These are phyloP conservation scores for Chalcis sispes DNA, from an alignment of 2,888 invertebrate species.

Conservation along the genomic window DNA sequence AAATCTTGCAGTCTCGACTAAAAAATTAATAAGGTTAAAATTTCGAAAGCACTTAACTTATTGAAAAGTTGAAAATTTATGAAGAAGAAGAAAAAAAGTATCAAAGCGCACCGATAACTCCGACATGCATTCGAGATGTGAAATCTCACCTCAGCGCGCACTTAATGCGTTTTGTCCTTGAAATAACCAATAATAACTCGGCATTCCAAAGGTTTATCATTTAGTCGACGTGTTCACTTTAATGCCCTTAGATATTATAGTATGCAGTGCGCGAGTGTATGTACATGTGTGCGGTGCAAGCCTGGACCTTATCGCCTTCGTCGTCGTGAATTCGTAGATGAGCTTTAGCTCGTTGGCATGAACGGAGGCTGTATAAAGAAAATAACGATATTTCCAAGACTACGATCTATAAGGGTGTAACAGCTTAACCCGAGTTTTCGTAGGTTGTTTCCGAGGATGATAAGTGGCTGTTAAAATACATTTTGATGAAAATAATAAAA, in stretches of 20 bases:
- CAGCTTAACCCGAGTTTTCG: conserved; percentile 19
- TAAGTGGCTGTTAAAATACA: background rate
- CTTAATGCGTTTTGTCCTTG: background rate
- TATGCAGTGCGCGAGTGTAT: background rate
- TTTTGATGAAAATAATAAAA: no score
- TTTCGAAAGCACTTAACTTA: background rate
- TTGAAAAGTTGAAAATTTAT: no score
- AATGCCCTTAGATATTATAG: conserved; percentile 2
- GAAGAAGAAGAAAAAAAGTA: no score
- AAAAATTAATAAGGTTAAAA: no score
- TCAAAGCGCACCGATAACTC: background rate
- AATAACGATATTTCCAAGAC: conserved; percentile 22
- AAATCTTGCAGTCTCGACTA: no score
- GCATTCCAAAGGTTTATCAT: conserved; percentile 13
- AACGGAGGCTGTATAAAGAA: conserved; percentile 7
- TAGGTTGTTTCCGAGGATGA: background rate
- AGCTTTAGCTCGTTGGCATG: conserved; percentile 1
- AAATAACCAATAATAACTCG: conserved; percentile 27
- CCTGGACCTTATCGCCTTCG: no score
- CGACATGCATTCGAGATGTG: background rate
- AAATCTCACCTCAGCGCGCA: background rate
- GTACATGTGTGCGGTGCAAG: no score
- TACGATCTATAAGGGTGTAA: conserved; percentile 6
- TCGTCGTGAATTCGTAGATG: conserved; percentile 36
- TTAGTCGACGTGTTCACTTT: conserved; percentile 18